Conservation (phyloP, 2,113 vertebrate species). For the Actenoides hombroni region DNA sequence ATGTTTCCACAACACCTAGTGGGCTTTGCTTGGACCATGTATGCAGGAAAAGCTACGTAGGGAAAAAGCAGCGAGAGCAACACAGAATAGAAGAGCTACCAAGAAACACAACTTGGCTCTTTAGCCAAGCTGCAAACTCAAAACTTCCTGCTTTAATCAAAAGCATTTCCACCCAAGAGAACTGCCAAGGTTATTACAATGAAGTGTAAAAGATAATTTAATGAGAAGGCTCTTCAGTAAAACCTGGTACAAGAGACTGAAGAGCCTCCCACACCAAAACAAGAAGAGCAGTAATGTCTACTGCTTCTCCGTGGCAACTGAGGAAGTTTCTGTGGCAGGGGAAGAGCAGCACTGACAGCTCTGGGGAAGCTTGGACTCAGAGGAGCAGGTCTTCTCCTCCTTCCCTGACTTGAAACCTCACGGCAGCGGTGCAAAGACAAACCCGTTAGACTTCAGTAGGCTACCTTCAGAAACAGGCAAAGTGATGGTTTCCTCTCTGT, state of each 20-base stretch:
- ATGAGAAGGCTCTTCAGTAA: neutral
- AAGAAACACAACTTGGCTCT: neutral
- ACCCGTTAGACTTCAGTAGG: neutral
- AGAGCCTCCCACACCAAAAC: neutral
- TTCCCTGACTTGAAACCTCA: neutral
- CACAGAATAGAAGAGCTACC: neutral
- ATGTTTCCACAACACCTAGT: neutral
- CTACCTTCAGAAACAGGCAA: neutral
- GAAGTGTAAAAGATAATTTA: neutral
- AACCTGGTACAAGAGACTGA: neutral
- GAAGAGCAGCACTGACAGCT: neutral
- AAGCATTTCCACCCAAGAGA: neutral
- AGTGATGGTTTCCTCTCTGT: neutral
- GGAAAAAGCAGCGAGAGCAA: fast-evolving
- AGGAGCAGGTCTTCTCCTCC: neutral
- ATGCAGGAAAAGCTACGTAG: neutral
- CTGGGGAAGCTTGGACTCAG: no score
- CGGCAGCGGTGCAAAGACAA: neutral
- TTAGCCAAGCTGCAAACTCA: neutral
- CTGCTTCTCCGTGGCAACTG: neutral
- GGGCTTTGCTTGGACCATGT: neutral
- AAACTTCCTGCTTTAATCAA: neutral
- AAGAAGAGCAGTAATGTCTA: neutral
- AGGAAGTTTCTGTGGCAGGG: neutral
- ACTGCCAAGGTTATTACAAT: neutral